Evolutionary conservation across 2,888 invertebrate species (phyloP).

Genomic region (Hololepta plana): DNA sequence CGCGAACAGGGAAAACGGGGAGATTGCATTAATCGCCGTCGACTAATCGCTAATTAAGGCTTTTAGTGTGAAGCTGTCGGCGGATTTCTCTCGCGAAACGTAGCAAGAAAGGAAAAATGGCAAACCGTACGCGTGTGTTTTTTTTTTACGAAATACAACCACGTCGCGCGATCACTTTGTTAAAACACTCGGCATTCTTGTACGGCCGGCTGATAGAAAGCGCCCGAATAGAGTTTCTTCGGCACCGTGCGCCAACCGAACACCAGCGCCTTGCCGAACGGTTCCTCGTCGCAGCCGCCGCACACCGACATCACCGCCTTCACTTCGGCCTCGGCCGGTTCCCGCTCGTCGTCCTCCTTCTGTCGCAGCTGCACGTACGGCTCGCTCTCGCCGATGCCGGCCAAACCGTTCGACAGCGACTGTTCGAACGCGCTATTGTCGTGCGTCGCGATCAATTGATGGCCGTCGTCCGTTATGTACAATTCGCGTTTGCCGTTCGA

Average conservation of each 20-base stretch:
- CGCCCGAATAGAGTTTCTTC: constrained; percentile 56
- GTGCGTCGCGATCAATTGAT: constrained; percentile 27
- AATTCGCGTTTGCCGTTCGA: constrained; percentile 33
- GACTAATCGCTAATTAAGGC: too few relatives aligned
- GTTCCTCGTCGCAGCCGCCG: constrained; percentile 55
- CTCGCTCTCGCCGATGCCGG: constrained; percentile 48
- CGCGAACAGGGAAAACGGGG: too few relatives aligned
- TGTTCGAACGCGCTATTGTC: constrained; percentile 26
- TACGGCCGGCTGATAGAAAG: constrained; percentile 45
- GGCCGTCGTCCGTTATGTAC: constrained; percentile 42
- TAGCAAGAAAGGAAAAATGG: too few relatives aligned
- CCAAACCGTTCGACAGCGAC: constrained; percentile 42
- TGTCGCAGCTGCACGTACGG: constrained; percentile 40
- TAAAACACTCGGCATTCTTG: constrained; percentile 47
- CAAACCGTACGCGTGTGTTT: too few relatives aligned
- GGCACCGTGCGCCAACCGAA: constrained; percentile 59
- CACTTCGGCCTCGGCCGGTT: constrained; percentile 71
- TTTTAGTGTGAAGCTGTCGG: too few relatives aligned
- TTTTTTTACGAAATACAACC: too few relatives aligned
- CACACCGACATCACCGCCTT: constrained; percentile 63
- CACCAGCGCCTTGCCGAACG: constrained; percentile 62
- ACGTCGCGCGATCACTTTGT: too few relatives aligned
- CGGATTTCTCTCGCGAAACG: too few relatives aligned
- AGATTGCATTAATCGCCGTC: too few relatives aligned
- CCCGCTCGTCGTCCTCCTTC: constrained; percentile 49